Evolutionary conservation across 2,888 invertebrate species (phyloP).

Genomic region (Ichneumoninae sp.): DNA sequence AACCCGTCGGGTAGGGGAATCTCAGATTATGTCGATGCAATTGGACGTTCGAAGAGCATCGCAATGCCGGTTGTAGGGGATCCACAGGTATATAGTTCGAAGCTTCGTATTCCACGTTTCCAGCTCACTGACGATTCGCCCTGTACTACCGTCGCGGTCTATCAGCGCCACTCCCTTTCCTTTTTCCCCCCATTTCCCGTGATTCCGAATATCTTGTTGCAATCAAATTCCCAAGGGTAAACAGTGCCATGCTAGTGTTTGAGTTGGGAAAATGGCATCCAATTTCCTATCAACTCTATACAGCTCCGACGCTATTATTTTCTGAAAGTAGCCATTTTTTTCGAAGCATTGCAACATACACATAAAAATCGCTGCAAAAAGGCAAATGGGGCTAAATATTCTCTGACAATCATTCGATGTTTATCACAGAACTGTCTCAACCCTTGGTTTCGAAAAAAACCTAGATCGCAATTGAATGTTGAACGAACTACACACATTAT

Average conservation of each 20-base stretch:
- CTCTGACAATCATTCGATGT: neutral
- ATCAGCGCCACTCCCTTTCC: conserved; percentile 6
- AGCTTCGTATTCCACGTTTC: neutral
- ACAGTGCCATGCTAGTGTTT: conserved; percentile 21
- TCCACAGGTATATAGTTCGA: conserved; percentile 36
- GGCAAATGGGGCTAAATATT: neutral
- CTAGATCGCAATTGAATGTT: neutral
- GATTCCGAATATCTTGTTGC: conserved; percentile 26
- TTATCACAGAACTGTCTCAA: neutral
- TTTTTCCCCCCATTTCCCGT: conserved; percentile 12
- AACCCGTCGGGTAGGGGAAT: conserved; percentile 36
- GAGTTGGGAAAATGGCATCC: conserved; percentile 25
- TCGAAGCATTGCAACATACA: neutral
- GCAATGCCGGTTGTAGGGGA: conserved; percentile 36
- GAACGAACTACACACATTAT: no score
- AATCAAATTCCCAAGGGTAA: conserved; percentile 40
- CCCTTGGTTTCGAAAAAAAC: neutral
- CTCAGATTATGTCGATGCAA: conserved; percentile 64
- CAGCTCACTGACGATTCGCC: conserved; percentile 15
- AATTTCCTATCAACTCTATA: conserved; percentile 4
- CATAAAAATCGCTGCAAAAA: neutral
- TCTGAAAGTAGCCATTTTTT: neutral
- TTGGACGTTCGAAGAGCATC: conserved; percentile 59
- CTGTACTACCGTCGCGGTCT: conserved; percentile 21
- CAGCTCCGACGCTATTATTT: conserved; percentile 16